Conservation (phyloP, 2,113 vertebrate species). For the Candoia aspera region DNA sequence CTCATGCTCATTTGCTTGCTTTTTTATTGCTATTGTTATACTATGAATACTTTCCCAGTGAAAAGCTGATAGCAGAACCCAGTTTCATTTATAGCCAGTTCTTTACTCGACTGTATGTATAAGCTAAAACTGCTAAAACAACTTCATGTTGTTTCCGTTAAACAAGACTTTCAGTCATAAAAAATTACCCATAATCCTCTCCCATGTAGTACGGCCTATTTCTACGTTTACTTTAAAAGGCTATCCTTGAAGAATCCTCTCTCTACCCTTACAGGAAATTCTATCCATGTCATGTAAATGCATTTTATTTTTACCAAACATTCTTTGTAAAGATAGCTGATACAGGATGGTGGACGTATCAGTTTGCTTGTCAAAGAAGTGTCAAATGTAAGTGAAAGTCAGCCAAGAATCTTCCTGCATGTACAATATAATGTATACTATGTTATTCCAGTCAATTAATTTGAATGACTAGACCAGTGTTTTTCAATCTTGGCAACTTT, state of each 20-base stretch:
- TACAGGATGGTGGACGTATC: not conserved
- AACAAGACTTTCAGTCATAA: not conserved
- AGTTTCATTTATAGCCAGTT: not conserved
- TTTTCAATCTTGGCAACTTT: not conserved
- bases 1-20: not conserved
- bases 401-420: not conserved
- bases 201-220: conserved; percentile 33
- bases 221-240: conserved; percentile 37
- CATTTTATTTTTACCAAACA: not conserved
- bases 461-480: not conserved
- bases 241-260: conserved; percentile 25
- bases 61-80: not conserved
- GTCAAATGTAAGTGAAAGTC: not conserved
- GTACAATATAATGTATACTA: not conserved
- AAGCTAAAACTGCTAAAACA: not conserved
- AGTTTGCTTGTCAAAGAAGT: not conserved
- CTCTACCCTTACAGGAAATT: not conserved
- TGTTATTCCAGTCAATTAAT: not conserved
- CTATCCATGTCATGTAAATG: not conserved
- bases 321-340: not conserved
- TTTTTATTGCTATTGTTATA: not conserved
- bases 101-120: not conserved
- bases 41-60: not conserved
- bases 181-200: not conserved
- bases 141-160: not conserved